Base-by-base conservation (phyloP, 2,888 invertebrate genomes). In the Archaeoteleia sp. region DNA sequence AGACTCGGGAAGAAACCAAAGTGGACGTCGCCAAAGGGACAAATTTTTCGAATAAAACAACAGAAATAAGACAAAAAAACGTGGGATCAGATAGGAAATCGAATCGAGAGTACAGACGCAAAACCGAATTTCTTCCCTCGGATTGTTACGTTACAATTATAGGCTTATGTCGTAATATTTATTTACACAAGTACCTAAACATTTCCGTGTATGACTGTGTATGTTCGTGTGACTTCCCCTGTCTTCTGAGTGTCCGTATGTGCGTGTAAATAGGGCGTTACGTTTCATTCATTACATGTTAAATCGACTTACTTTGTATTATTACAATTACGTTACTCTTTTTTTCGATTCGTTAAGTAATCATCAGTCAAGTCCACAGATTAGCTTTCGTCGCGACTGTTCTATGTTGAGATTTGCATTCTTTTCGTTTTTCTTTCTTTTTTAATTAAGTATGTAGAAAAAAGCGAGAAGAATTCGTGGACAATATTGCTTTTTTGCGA, bases 351-450 rank as follows among this genome's bases (percentile, higher is more conserved):
- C n/a, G n/a, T 73, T 73, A 78, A 79, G 77, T 80, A 74, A 74
- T 78, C 78, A 75, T 80, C 80, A 81, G 81, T 82, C 79, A 73
- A 78, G 73, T 78, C 73, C 70, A 75, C 75, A 55, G 45, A 34
- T 60, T 54, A n/a, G n/a, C n/a, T n/a, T n/a, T n/a, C n/a, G n/a
- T n/a, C n/a, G n/a, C n/a, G n/a, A n/a, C 42, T 37, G 14, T 39
- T 15, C 45, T 57, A 43, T 55, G 49, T 39, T 48, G 12, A 42
- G 34, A 49, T n/a, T 43, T 35, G 30, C 48, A 14, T 35, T 43
- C 32, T 35, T 65, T 48, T 35, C 32, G 14, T 32, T 43, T 29
- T 53, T 45, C 10, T 12, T 8, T 29, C 37, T 27, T 23, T 40
- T 9, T 48, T 53, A 66, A 54, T 62, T 55, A 63, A 60, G 43